These are phyloP conservation scores for Scotopteryx bipunctaria DNA, from an alignment of 2,888 invertebrate species.

Conservation along the genomic window DNA sequence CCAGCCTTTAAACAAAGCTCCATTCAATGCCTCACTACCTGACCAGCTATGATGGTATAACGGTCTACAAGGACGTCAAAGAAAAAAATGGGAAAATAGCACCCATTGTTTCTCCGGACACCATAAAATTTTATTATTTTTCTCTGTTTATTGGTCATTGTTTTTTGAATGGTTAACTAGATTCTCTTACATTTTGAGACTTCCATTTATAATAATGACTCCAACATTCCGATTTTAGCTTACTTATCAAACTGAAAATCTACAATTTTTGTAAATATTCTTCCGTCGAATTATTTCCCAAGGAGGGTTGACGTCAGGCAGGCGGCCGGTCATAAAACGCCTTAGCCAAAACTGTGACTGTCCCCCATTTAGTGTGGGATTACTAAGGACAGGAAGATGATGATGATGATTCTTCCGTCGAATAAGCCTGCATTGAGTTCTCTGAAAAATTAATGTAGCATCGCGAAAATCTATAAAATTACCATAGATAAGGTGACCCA, in stretches of 20 bases:
- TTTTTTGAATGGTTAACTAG: conserved; percentile 25
- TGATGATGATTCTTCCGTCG: conserved; percentile 4
- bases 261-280: conserved; percentile 11
- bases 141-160: conserved; percentile 31
- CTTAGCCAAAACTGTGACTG: too few species aligned
- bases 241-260: not conserved
- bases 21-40: conserved; percentile 56
- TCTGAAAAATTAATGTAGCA: conserved; percentile 29
- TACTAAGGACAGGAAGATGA: too few species aligned
- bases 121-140: conserved; percentile 51
- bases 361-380: too few species aligned
- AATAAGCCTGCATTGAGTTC: conserved; percentile 10
- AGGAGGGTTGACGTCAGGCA: too few species aligned
- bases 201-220: not conserved
- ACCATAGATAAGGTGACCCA: conserved; percentile 32
- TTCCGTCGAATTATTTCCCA: conserved; percentile 3
- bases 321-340: too few species aligned
- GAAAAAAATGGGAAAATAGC: conserved; percentile 54
- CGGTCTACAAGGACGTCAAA: conserved; percentile 55
- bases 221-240: not conserved
- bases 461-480: conserved; percentile 26
- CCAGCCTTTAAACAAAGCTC: conserved; percentile 39
- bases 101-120: conserved; percentile 63
- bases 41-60: conserved; percentile 49
- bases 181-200: not conserved